Evolutionary conservation across 2,888 invertebrate genomes (phyloP).

Genomic region (Andrena camellia): DNA sequence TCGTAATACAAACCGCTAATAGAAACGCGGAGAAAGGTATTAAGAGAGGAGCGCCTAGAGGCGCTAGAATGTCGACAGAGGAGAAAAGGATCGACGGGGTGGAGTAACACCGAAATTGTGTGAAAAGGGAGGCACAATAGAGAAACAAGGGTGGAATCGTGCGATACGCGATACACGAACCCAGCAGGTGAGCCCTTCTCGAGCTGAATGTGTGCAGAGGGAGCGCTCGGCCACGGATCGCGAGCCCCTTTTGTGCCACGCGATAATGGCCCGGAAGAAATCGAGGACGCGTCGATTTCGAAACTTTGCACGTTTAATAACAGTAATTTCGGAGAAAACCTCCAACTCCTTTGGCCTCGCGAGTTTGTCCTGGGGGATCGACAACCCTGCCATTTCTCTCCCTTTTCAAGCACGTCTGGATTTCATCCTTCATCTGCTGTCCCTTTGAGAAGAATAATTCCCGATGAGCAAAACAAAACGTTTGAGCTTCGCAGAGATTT

Average conservation of each 20-base stretch:
- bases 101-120: conserved; percentile 60
- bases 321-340: background rate
- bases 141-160: conserved; percentile 68
- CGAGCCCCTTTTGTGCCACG: conserved; percentile 4
- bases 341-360: background rate
- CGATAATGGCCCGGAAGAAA: background rate
- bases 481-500: no score
- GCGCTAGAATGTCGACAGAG: conserved; percentile 36
- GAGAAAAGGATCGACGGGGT: conserved; percentile 35
- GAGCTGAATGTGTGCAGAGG: background rate
- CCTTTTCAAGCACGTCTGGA: background rate
- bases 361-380: background rate
- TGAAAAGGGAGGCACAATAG: conserved; percentile 67
- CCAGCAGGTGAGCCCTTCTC: conserved; percentile 19
- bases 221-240: background rate
- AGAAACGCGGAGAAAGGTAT: conserved; percentile 78
- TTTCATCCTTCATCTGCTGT: background rate
- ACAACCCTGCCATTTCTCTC: background rate
- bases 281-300: conserved; percentile 6
- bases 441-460: no score
- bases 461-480: no score
- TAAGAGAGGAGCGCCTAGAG: conserved; percentile 41
- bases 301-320: background rate
- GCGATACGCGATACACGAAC: conserved; percentile 55
- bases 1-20: conserved; percentile 84